Evolutionary conservation across 2,797 vertebrate genomes (phyloP), one percentile per base, ranked within the genome.

Genomic region (Steatocranus sp.): DNA sequence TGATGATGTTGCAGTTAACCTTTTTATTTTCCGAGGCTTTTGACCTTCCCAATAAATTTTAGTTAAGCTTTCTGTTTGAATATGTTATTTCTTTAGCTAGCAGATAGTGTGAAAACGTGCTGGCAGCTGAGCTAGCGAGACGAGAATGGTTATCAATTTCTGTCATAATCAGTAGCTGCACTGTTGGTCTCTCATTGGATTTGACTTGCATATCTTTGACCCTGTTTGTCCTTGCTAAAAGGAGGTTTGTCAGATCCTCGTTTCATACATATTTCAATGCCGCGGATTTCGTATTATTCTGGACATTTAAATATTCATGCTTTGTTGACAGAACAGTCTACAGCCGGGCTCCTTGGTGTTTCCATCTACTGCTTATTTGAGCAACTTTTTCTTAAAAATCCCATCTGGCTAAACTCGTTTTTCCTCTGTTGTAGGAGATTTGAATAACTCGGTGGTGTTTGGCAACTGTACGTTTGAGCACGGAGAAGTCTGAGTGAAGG

Each of bases 401-500:
- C 15, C 25, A 27, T 73, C 23, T 11, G 9, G 66, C 41, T 73
- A 73, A 73, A 73, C 66, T 46, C 27, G 3, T 76, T 34, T 66
- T 12, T 83, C 56, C 86, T 87, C 12, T 48, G 8, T 78, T 82
- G 30, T 74, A 92, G 93, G 87, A 88, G 50, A 75, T 81, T 54
- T 58, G 58, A 75, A 18, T 75, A 32, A 20, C 75, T 78, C 23
- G 30, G 20, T 74, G 43, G 46, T 81, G 79, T 83, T 81, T 84
- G 83, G 79, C 81, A 80, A 54, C 87, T 86, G 91, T 80, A 18
- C 53, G 82, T 89, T 81, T 88, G 87, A 88, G 82, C 80, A 48
- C 89, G 61, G 87, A 89, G 91, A 83, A 84, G 90, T 94, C 88
- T 92, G 79, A 93, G 92, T 93, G 92, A 90, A 94, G 94, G 92